phyloP scores from a whole-genome alignment of 2,797 vertebrate species.

The Lerista edwardsae region DNA sequence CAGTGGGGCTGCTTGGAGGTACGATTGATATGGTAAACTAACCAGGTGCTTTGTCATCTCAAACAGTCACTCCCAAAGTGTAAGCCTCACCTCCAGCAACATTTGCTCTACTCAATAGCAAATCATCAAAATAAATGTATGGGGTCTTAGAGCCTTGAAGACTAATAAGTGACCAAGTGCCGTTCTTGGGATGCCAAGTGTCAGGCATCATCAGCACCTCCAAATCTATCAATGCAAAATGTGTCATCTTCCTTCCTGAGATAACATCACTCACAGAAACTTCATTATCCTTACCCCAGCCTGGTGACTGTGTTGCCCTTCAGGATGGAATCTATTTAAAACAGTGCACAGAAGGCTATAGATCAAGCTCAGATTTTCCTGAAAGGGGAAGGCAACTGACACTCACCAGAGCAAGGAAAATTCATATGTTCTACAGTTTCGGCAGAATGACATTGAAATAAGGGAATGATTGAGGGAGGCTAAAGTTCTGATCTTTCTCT shows the following conservation, averaged over 20 bases:
- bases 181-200: not conserved
- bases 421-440: not conserved
- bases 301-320: conserved; percentile 12
- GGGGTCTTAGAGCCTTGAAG: not conserved
- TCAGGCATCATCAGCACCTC: conserved; percentile 3
- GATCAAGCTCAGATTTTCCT: conserved; percentile 13
- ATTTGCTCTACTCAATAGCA: not conserved
- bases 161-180: not conserved
- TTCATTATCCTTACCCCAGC: conserved; percentile 24
- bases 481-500: not conserved
- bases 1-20: not conserved
- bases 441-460: not conserved
- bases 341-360: not conserved
- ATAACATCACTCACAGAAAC: conserved; percentile 19
- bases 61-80: not conserved
- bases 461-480: not conserved
- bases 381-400: not conserved
- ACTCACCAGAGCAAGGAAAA: not conserved
- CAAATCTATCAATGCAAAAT: conserved; percentile 16
- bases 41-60: not conserved
- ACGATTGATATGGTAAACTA: not conserved
- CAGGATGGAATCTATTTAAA: conserved; percentile 27
- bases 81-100: accelerated
- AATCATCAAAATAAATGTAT: not conserved
- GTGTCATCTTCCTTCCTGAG: conserved; percentile 3